Evolutionary conservation across 2,888 invertebrate genomes (phyloP).

Genomic region (Nysson spinosus): DNA sequence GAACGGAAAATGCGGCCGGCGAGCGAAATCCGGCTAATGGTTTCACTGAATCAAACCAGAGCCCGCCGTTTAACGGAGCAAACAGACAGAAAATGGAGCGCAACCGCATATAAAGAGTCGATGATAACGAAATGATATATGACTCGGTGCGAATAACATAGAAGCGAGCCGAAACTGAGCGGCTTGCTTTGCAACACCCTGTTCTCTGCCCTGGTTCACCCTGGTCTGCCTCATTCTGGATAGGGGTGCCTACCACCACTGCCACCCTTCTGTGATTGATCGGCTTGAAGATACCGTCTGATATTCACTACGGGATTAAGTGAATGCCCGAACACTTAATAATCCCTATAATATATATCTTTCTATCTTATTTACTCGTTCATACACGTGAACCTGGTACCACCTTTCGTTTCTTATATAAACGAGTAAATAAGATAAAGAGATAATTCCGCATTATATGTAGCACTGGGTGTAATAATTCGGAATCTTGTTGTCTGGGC

Average conservation of each 20-base stretch:
- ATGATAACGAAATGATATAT: conserved; percentile 78
- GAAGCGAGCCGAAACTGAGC: conserved; percentile 56
- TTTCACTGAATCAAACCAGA: conserved; percentile 73
- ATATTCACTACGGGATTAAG: conserved; percentile 76
- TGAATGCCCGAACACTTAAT: conserved; percentile 74
- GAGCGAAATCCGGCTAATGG: conserved; percentile 74
- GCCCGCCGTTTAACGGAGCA: conserved; percentile 73
- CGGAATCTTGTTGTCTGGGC: no score
- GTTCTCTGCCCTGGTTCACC: conserved; percentile 22
- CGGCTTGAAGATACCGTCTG: conserved; percentile 74
- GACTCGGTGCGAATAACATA: conserved; percentile 75
- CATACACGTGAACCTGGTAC: no score
- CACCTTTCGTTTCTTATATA: no score
- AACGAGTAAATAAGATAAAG: no score
- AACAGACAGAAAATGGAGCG: conserved; percentile 78
- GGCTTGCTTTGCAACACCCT: conserved; percentile 18
- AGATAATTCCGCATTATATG: no score
- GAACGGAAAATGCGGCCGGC: conserved; percentile 63
- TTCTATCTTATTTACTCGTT: conserved; percentile 24
- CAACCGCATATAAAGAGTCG: conserved; percentile 78
- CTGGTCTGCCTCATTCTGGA: conserved; percentile 23
- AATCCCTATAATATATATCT: conserved; percentile 63
- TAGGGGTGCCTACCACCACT: conserved; percentile 48
- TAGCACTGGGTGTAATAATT: no score
- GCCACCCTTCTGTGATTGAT: conserved; percentile 73